These are phyloP conservation scores for Pan paniscus DNA, from an alignment of 2,113 vertebrate genomes.

Conservation along the genomic window DNA sequence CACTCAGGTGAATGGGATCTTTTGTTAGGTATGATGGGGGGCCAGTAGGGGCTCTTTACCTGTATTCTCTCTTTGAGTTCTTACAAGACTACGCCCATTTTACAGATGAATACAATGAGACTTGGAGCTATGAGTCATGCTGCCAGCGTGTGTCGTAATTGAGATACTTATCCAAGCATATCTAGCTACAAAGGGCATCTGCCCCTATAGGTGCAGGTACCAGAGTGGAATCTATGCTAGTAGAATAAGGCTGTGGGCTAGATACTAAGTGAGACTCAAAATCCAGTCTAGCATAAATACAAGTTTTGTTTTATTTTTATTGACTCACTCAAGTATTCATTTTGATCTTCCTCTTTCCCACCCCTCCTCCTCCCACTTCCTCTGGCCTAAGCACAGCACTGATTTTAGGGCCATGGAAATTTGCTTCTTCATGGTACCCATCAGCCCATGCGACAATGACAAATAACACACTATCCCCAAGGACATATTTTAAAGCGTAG, in stretches of 20 bases:
- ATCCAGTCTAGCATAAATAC: neutral
- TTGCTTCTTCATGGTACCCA: neutral
- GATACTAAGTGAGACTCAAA: neutral
- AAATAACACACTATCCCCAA: neutral
- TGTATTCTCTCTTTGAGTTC: neutral
- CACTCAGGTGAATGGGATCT: neutral
- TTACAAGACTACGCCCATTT: neutral
- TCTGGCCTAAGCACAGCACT: neutral
- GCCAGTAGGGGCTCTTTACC: neutral
- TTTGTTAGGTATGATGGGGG: neutral
- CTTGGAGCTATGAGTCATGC: neutral
- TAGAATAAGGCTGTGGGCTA: neutral
- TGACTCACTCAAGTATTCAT: neutral
- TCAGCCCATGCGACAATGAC: neutral
- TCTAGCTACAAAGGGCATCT: neutral
- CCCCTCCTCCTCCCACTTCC: accelerated
- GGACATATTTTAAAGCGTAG: neutral
- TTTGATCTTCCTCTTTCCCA: neutral
- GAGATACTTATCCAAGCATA: neutral
- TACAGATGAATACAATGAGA: neutral
- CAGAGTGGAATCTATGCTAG: neutral
- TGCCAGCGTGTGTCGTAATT: too few species aligned
- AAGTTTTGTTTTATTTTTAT: neutral
- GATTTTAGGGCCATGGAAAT: neutral
- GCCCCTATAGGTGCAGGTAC: too few species aligned